These are phyloP conservation scores for Agapornis roseicollis DNA, from an alignment of 2,113 vertebrate genomes.

Conservation along the genomic window DNA sequence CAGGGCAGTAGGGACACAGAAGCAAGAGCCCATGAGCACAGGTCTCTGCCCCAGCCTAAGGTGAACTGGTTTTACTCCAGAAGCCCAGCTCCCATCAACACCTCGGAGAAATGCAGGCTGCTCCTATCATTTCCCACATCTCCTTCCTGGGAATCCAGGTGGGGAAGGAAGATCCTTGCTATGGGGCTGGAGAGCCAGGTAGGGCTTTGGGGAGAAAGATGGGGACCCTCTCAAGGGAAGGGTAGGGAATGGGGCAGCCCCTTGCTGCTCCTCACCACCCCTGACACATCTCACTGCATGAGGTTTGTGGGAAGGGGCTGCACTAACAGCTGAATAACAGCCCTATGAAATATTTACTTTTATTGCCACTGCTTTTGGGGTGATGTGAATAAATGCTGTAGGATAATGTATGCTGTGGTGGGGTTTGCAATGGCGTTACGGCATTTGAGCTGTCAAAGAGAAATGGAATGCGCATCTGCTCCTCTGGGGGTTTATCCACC, in stretches of 20 bases:
- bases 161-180: background rate
- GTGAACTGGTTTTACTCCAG: background rate
- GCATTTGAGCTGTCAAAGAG: background rate
- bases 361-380: background rate
- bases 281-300: fast-evolving
- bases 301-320: background rate
- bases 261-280: background rate
- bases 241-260: background rate
- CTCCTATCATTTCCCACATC: background rate
- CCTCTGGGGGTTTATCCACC: background rate
- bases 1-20: fast-evolving
- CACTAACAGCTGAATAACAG: background rate
- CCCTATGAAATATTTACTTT: background rate
- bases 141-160: background rate
- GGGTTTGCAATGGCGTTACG: background rate
- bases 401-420: fast-evolving
- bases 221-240: background rate
- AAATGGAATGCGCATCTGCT: background rate
- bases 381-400: background rate
- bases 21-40: background rate
- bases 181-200: background rate
- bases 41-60: background rate
- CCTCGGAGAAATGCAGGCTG: background rate
- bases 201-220: background rate
- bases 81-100: background rate